Base-by-base conservation (phyloP, 2,888 invertebrate genomes). In the Drosophila prolongata region DNA sequence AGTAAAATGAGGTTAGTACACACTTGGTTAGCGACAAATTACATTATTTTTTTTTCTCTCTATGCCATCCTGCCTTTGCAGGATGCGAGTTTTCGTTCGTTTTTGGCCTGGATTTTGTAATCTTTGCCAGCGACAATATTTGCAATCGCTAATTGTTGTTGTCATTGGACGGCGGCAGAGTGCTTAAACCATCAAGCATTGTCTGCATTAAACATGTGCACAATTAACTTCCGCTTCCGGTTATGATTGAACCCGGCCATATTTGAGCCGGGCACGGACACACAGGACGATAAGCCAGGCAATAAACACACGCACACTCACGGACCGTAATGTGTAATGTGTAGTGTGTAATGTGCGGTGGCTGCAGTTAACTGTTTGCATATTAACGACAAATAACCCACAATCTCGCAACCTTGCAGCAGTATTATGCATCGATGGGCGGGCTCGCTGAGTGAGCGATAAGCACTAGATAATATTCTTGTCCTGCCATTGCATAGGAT, bases 11-110 rank as follows among this genome's bases (percentile, higher is more conserved):
- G 85, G 85, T 86, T 86, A 86, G 85, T 89, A 85, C 87, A 89
- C 85, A 86, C 85, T 86, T 86, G 85, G 85, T 89, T 86, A 86
- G 85, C 85, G 85, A 88, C 89, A 89, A 86, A 86, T 86, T 88
- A 86, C 83, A 49, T 86, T 47, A n/a, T 14, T 47, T 30, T 30
- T 30, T 10, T 14, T 6, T 5, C 79, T 75, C 73, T 46, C 40
- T 57, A 40, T 27, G 9, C n/a, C 49, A 49, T 11, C 11, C 11
- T 49, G 27, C 30, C 24, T 38, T 24, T 13, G 49, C 27, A 50
- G 59, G 43, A 43, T 24, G 9, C 34, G 37, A 69, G 50, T 59
- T 37, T 43, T 49, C 11, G 13, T 46, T 44, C 49, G 19, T 5
- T 49, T 46, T 58, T 59, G 46, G 34, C 38, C 16, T 40, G 27